Evolutionary conservation across 2,113 vertebrate genomes (phyloP).

Genomic region (Mus musculus): DNA sequence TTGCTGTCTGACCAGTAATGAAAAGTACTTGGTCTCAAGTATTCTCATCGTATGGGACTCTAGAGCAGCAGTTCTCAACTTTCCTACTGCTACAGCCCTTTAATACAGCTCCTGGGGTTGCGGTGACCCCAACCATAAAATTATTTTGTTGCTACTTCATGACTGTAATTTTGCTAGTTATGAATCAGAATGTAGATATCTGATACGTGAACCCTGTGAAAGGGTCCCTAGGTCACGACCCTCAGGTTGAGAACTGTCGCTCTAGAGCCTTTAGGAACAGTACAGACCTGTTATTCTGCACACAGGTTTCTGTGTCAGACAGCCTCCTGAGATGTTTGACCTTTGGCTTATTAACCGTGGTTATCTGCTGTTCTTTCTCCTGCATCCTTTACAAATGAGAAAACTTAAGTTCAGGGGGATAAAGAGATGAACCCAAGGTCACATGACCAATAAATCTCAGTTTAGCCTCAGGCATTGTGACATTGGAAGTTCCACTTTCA

Average conservation of each 20-base stretch:
- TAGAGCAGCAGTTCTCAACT: background rate
- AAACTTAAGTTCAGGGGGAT: conserved; percentile 46
- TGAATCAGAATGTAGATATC: background rate
- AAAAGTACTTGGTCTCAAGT: conserved; percentile 20
- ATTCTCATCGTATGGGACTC: conserved; percentile 29
- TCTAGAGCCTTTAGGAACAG: background rate
- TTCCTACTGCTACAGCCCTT: background rate
- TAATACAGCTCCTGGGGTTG: background rate
- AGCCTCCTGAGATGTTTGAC: background rate
- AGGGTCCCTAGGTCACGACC: background rate
- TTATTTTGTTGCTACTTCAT: background rate
- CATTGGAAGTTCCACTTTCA: background rate
- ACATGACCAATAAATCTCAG: background rate
- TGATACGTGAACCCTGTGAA: background rate
- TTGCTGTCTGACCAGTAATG: conserved; percentile 27
- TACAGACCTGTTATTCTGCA: background rate
- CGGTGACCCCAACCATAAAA: background rate
- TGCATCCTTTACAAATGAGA: conserved; percentile 45
- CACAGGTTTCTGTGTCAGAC: background rate
- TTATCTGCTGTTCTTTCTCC: background rate
- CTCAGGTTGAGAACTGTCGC: background rate
- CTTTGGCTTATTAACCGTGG: background rate
- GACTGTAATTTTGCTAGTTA: background rate
- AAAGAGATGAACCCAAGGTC: conserved; percentile 35
- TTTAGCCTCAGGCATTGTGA: conserved; percentile 4